Conservation (phyloP, 2,113 vertebrate species). For the Alces alces region DNA sequence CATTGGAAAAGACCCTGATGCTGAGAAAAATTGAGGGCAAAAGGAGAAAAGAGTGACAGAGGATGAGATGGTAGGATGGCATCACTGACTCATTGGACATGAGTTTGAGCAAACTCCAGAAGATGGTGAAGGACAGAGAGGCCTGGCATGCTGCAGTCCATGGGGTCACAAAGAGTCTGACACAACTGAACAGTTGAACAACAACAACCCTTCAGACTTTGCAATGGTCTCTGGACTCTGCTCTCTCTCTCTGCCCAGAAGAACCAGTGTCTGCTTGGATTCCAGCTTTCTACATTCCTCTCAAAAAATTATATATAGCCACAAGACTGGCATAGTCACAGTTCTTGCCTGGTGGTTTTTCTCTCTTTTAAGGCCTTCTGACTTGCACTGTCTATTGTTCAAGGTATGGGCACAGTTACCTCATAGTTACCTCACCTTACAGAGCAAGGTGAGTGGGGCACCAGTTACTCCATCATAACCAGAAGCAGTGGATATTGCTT, state of each 20-base stretch:
- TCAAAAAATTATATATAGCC: background rate
- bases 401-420: background rate
- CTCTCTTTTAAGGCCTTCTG: background rate
- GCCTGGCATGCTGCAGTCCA: background rate
- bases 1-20: background rate
- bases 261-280: background rate
- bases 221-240: background rate
- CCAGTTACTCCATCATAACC: background rate
- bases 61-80: background rate
- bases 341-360: background rate
- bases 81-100: background rate
- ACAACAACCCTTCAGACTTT: background rate
- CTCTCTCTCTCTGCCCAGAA: background rate
- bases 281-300: background rate
- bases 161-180: fast-evolving
- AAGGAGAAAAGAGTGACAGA: background rate
- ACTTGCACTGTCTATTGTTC: background rate
- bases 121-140: background rate
- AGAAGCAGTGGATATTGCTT: background rate
- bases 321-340: no score
- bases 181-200: background rate
- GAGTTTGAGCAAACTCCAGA: background rate
- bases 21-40: background rate
- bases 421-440: background rate
- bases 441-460: background rate